Conservation (phyloP, 2,113 vertebrate species). For the Ornithorhynchus anatinus region DNA sequence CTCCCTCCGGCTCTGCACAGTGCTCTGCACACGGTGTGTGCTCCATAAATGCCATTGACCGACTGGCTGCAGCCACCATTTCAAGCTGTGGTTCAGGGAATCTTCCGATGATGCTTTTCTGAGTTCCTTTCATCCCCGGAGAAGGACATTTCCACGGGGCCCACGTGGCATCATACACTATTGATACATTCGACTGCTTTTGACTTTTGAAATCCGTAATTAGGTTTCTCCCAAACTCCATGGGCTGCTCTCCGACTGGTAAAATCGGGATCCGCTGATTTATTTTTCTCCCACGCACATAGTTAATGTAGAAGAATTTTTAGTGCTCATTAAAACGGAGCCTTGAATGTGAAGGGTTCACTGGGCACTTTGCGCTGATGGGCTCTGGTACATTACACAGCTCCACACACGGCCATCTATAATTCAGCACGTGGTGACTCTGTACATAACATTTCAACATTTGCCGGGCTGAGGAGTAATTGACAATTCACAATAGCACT, state of each 20-base stretch:
- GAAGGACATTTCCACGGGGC: neutral
- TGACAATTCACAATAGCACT: slow-evolving; percentile 23
- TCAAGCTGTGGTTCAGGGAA: neutral
- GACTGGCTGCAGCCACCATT: too few species aligned
- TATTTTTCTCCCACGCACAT: slow-evolving; percentile 26
- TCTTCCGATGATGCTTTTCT: neutral
- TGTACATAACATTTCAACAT: slow-evolving; percentile 37
- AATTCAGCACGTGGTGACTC: slow-evolving; percentile 35
- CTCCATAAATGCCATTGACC: too few species aligned
- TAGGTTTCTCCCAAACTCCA: slow-evolving; percentile 18
- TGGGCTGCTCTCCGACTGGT: slow-evolving; percentile 12
- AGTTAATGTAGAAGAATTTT: slow-evolving; percentile 24
- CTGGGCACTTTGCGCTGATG: neutral
- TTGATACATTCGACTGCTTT: neutral
- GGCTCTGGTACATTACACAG: slow-evolving; percentile 13
- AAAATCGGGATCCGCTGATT: slow-evolving; percentile 35
- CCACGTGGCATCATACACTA: neutral
- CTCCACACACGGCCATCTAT: neutral
- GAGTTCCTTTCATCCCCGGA: neutral
- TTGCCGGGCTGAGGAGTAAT: slow-evolving; percentile 33
- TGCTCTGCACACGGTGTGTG: too few species aligned
- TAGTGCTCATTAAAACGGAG: slow-evolving; percentile 34
- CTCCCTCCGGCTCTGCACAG: too few species aligned
- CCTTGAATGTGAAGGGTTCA: slow-evolving; percentile 12
- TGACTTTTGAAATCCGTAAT: slow-evolving; percentile 24